Base-by-base conservation (phyloP, 1,140 invertebrate genomes). In the Choristoneura fumiferana region DNA sequence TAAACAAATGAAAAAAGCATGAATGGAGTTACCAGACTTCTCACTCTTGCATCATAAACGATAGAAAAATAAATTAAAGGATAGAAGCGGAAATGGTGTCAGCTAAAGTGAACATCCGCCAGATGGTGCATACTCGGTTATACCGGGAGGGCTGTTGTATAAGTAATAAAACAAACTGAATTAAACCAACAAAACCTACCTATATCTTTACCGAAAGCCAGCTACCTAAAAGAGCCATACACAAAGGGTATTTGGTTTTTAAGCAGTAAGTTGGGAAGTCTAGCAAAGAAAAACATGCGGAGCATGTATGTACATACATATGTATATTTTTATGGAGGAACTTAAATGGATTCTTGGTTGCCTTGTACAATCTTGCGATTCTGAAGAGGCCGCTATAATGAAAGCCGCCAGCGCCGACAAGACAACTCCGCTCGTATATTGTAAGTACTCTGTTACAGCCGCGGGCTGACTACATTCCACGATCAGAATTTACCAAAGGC, bases 51-150 rank as follows among this genome's bases (percentile, higher is more conserved):
- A 79, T 81, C 74, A 75, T 81, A 77, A 78, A 83, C 71, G 73
- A 74, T 73, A 76, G 69, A 78, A 82, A 81, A 84, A 81, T 69
- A 81, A 84, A 86, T 76, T 60, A 58, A 73, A 71, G 68, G 69
- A 80, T 76, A 69, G 52, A 58, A 58, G 73, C 63, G 81, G 81
- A 85, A 84, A 84, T 65, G 70, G 70, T 81, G 76, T 81, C 76
- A 70, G 73, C 77, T 83, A 84, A 89, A 84, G 79, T 63, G 78
- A 71, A 77, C 84, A 78, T 87, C 84, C 86, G 86, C 82, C 86
- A 89, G 84, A 89, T 89, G 86, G 77, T 68, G 73, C 70, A 69
- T 69, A 76, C 17, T n/a, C 37, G 37, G n/a, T 36, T 56, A 39
- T 39, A 38, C 17, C 34, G 33, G 33, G 49, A 33, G 29, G 34